A percentile compares a stretch with the other conserved stretches of the same genome.
Evolutionary conservation across 2,888 invertebrate species (phyloP).

Genomic region (Parnassius apollo): DNA sequence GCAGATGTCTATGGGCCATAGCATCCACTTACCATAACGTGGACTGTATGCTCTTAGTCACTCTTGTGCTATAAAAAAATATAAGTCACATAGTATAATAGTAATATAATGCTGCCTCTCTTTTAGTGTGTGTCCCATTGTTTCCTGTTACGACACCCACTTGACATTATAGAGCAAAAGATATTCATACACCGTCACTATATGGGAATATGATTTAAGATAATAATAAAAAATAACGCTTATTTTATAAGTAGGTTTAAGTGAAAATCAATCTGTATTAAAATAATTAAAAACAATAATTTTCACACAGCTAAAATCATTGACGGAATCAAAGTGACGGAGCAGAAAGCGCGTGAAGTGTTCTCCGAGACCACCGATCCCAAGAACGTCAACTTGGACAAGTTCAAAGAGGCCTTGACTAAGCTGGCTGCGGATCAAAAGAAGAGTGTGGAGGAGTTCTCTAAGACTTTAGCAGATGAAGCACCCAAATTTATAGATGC

Average conservation of each 20-base stretch:
- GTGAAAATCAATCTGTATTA: neutral
- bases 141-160: too few relatives aligned
- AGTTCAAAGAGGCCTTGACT: constrained; percentile 45
- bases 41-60: too few relatives aligned
- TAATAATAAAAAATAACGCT: neutral
- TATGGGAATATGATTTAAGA: too few relatives aligned
- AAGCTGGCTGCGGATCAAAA: constrained; percentile 45
- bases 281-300: neutral
- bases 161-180: too few relatives aligned
- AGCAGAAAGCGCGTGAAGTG: constrained; percentile 44
- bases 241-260: neutral
- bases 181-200: too few relatives aligned
- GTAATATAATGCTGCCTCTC: too few relatives aligned
- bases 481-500: constrained; percentile 44
- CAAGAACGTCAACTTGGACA: constrained; percentile 37
- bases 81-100: too few relatives aligned
- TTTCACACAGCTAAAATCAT: constrained; percentile 44
- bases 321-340: constrained; percentile 39
- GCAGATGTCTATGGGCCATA: too few relatives aligned
- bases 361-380: constrained; percentile 38
- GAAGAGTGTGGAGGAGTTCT: constrained; percentile 39
- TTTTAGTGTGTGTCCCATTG: too few relatives aligned
- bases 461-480: constrained; percentile 35
- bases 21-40: too few relatives aligned
- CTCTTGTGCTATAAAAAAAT: too few relatives aligned